Conservation (phyloP, 2,113 vertebrate species). For the Heloderma charlesbogerti region DNA sequence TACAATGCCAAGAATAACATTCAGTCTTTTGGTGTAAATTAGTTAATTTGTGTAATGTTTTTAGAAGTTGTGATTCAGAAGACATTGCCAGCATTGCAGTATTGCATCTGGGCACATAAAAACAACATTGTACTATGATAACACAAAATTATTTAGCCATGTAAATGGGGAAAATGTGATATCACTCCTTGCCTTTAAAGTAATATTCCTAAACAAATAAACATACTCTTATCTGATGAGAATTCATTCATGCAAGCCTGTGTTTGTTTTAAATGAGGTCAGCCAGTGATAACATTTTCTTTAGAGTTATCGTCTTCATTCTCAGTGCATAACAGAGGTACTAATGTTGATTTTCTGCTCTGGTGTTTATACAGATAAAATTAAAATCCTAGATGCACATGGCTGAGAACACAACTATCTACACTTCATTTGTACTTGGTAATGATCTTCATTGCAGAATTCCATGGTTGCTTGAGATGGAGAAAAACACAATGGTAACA, state of each 20-base stretch:
- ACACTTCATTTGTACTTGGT: neutral
- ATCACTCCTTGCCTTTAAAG: conserved; percentile 35
- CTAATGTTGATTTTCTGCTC: conserved; percentile 48
- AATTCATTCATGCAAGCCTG: conserved; percentile 33
- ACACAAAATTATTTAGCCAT: conserved; percentile 27
- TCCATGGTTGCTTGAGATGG: neutral
- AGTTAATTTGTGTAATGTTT: neutral
- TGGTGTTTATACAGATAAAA: conserved; percentile 50
- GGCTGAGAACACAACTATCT: conserved; percentile 27
- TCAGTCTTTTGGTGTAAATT: neutral
- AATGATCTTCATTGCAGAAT: conserved; percentile 34
- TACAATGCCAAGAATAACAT: neutral
- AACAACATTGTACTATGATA: neutral
- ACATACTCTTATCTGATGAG: conserved; percentile 35
- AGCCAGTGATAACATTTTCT: conserved; percentile 14
- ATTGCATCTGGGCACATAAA: neutral
- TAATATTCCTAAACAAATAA: conserved; percentile 40
- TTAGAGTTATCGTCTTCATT: conserved; percentile 38
- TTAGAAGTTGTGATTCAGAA: neutral
- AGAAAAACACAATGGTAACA: neutral
- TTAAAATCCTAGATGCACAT: conserved; percentile 33
- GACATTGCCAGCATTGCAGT: conserved; percentile 15
- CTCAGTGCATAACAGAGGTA: conserved; percentile 32
- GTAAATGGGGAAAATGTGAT: conserved; percentile 34
- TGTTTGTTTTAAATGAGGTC: conserved; percentile 23